A percentile compares a stretch with the other conserved stretches of the same genome.
Conservation (phyloP, 2,888 invertebrate species). For the Beris morrisii region DNA sequence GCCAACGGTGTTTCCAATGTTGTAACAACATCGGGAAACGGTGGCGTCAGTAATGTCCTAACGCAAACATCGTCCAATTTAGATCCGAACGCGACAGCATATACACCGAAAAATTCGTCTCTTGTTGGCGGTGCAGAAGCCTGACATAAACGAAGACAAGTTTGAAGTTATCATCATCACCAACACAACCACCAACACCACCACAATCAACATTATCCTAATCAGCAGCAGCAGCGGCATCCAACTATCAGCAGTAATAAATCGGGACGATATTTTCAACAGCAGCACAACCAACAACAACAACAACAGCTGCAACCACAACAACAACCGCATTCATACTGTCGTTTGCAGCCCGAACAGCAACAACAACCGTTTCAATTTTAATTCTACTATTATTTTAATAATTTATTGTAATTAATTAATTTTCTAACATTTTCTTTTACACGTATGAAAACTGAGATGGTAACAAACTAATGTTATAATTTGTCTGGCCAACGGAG, state of each 20-base stretch:
- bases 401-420: conserved; percentile 6
- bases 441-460: conserved; percentile 4
- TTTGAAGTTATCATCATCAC: conserved; percentile 24
- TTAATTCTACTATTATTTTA: conserved; percentile 5
- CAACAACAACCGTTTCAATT: conserved; percentile 22
- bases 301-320: conserved; percentile 7
- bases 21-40: conserved; percentile 13
- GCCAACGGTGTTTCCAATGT: conserved; percentile 33
- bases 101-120: conserved; percentile 78
- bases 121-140: conserved; percentile 46
- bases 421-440: neutral
- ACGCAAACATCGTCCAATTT: conserved; percentile 59
- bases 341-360: conserved; percentile 14
- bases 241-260: neutral
- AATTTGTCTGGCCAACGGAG: conserved; percentile 8
- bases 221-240: conserved; percentile 2
- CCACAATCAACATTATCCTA: conserved; percentile 5
- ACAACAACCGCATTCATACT: neutral
- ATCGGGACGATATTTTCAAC: conserved; percentile 15
- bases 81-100: conserved; percentile 89
- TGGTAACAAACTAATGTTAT: neutral
- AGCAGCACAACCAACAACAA: neutral
- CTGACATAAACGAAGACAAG: conserved; percentile 42
- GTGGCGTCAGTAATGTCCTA: conserved; percentile 45
- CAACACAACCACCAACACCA: conserved; percentile 10